A percentile compares a stretch with the other conserved stretches of the same genome.
phyloP scores from a whole-genome alignment of 2,113 vertebrate species.

The Camelus bactrianus region DNA sequence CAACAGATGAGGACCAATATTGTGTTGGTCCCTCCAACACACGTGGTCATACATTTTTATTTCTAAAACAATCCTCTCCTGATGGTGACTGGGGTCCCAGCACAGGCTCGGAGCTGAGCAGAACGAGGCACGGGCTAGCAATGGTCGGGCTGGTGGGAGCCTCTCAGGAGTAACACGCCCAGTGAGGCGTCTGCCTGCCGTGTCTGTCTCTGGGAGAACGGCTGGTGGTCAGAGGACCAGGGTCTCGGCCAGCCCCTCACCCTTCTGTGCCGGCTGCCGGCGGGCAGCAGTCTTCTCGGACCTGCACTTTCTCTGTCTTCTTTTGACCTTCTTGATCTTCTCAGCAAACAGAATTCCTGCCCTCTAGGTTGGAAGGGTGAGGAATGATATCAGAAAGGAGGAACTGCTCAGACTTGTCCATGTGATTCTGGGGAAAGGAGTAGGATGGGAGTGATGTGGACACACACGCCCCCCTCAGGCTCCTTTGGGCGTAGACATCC shows the following conservation, averaged over 20 bases:
- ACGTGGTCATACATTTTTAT: not conserved
- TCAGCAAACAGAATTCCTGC: not conserved
- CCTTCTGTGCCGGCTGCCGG: not conserved
- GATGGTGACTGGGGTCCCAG: not conserved
- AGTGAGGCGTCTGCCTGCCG: not conserved
- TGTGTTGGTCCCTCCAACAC: not conserved
- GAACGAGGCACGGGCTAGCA: not conserved
- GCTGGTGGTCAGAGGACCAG: not conserved
- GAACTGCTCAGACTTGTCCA: not conserved
- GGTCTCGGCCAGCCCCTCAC: not conserved
- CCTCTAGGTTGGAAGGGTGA: not conserved
- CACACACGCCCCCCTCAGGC: not conserved
- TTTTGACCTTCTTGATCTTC: not conserved
- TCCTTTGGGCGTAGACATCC: not conserved
- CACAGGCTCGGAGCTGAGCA: not conserved
- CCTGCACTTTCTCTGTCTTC: not conserved
- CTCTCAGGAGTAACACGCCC: not conserved
- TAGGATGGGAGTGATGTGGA: too few relatives aligned
- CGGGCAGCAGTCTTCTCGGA: not conserved
- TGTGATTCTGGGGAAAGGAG: not conserved
- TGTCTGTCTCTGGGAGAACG: not conserved
- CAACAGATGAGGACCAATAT: not conserved
- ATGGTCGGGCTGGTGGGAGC: not conserved
- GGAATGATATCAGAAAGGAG: not conserved
- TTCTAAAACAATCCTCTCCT: not conserved